Evolutionary conservation across 1,140 invertebrate species (phyloP).

Genomic region (Drosophila lowei): DNA sequence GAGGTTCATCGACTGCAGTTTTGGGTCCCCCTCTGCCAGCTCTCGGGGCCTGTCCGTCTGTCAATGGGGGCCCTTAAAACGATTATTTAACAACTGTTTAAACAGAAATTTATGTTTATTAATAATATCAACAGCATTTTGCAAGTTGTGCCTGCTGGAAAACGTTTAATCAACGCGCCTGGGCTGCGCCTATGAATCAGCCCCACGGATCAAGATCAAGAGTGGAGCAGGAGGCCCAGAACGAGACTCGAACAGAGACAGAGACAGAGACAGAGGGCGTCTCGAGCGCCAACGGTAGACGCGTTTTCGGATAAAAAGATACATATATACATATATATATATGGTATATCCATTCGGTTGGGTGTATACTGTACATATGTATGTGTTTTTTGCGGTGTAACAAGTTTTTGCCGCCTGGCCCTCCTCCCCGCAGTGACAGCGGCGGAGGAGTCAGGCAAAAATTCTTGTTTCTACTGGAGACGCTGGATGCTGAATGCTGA

Average conservation of each 20-base stretch:
- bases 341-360: constrained; percentile 17
- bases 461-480: constrained; percentile 76
- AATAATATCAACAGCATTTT: constrained; percentile 73
- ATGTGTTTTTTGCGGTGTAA: constrained; percentile 72
- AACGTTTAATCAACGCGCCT: constrained; percentile 69
- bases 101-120: constrained; percentile 77
- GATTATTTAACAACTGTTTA: constrained; percentile 77
- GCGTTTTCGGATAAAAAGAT: constrained; percentile 19
- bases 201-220: constrained; percentile 61
- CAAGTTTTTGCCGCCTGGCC: constrained; percentile 64
- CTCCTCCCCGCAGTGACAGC: constrained; percentile 21
- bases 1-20: constrained; percentile 14
- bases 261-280: constrained; percentile 44
- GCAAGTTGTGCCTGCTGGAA: constrained; percentile 4
- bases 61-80: constrained; percentile 64
- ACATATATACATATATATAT: constrained; percentile 2
- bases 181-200: constrained; percentile 72
- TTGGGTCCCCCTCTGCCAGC: background rate
- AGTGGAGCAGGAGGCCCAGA: constrained; percentile 37
- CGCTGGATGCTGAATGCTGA: constrained; percentile 14
- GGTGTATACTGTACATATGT: constrained; percentile 35
- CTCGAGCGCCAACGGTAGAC: constrained; percentile 48
- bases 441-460: constrained; percentile 69
- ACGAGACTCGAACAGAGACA: background rate
- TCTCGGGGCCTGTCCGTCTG: constrained; percentile 59